Evolutionary conservation across 2,113 vertebrate species (phyloP), one percentile per base, ranked within the genome.

Genomic region (Strix aluco): DNA sequence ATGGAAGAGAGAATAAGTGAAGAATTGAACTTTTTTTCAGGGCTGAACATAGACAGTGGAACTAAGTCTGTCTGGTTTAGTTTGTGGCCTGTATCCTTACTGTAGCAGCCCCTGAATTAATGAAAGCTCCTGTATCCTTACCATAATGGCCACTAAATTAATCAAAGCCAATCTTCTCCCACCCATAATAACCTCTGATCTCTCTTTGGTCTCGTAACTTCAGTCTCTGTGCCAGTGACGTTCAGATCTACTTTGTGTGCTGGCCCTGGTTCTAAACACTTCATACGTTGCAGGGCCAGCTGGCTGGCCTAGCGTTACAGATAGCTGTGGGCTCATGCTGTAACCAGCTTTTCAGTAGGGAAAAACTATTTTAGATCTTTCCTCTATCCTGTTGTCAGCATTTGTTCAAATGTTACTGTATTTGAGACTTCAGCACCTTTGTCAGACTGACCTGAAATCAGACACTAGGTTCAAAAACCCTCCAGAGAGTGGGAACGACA

Each of bases 1-100:
- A 87, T 89, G 84, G 46, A 92, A 82, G 47, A 81, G 15, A 90
- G 38, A 88, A 6, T 46, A 69, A 89, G 32, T 69, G 30, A 75
- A 71, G 72, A 86, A 81, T 2, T 88, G 38, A 62, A 29, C 4
- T 0, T 11, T 72, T 72, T 87, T 84, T 57, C 38, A 52, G 62
- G 47, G 29, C 58, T 59, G 52, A 40, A 51, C 17, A 13, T 6
- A 22, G 27, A 14, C 42, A 81, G 42, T 21, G 46, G 51, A 61
- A 66, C n/a, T 44, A 44, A n/a, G 27, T 67, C 29, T 54, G n/a
- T 58, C 58, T 71, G 54, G 38, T 74, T 66, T 81, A 36, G 44
- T 75, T 38, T 59, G 62, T 78, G 69, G 47, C n/a, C 54, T 61
- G 14, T 86, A 13, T 65, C 49, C 34, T 65, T 52, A 13, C 75